Percentiles rank a stretch among this genome's conserved stretches.
Evolutionary conservation across 1,140 invertebrate genomes (phyloP).

Genomic region (Trichonephila clavipes): DNA sequence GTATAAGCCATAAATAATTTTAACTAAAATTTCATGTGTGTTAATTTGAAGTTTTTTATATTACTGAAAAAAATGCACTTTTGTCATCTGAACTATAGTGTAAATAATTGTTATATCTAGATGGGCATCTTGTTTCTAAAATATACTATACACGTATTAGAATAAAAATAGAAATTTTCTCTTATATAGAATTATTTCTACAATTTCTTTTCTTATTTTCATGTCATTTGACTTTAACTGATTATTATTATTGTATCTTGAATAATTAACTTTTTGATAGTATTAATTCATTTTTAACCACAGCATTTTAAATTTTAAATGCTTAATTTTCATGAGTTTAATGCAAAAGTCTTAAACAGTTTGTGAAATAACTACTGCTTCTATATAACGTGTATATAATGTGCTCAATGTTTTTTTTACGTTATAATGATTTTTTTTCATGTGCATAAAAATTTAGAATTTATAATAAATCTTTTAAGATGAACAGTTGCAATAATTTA

Average conservation of each 20-base stretch:
- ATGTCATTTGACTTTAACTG: not conserved
- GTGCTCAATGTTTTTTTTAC: conserved; percentile 16
- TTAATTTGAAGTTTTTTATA: not conserved
- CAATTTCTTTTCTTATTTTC: not conserved
- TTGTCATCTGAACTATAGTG: not conserved
- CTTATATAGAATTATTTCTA: not conserved
- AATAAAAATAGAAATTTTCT: conserved; percentile 17
- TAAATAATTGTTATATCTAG: conserved; percentile 28
- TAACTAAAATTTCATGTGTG: not conserved
- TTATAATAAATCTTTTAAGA: not conserved
- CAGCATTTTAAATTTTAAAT: not conserved
- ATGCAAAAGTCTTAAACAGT: not conserved
- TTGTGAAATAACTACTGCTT: conserved; percentile 3
- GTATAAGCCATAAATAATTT: too few species aligned
- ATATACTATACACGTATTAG: conserved; percentile 21
- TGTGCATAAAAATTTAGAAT: conserved; percentile 6
- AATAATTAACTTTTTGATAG: not conserved
- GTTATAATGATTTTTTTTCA: not conserved
- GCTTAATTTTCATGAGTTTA: not conserved
- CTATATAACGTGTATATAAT: not conserved
- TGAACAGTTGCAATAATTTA: not conserved
- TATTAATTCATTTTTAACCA: not conserved
- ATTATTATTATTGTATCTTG: not conserved
- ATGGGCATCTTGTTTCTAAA: conserved; percentile 41
- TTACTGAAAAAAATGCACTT: conserved; percentile 7